phyloP scores from a whole-genome alignment of 2,797 vertebrate species.

The Rhynchotus rufescens region DNA sequence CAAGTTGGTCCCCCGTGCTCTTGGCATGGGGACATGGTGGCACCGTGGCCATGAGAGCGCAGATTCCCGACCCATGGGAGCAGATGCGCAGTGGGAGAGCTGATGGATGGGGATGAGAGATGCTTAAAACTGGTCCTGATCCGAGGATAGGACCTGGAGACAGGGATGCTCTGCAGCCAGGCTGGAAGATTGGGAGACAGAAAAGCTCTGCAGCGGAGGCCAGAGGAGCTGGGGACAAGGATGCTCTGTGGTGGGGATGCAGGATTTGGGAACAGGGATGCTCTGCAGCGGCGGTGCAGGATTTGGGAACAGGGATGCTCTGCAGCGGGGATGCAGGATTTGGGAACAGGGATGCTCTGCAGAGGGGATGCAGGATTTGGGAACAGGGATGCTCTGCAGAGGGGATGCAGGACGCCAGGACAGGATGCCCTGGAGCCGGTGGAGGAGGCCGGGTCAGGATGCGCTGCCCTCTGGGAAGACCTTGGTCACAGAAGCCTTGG shows the following conservation, averaged over 20 bases:
- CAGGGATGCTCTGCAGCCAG: too few species aligned
- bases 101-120: not conserved
- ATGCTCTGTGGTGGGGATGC: not conserved
- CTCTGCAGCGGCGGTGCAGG: not conserved
- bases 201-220: too few species aligned
- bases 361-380: not conserved
- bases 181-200: too few species aligned
- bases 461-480: too few species aligned
- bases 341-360: too few species aligned
- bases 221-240: too few species aligned
- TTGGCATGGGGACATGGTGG: accelerated
- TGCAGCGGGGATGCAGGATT: not conserved
- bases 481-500: too few species aligned
- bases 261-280: not conserved
- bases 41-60: not conserved
- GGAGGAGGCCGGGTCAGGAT: too few species aligned
- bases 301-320: not conserved
- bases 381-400: accelerated
- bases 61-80: accelerated
- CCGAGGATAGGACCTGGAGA: too few species aligned
- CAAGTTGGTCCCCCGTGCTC: not conserved
- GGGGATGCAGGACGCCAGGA: not conserved
- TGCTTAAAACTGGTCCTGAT: not conserved
- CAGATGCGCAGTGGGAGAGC: not conserved
- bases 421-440: too few species aligned